phyloP scores from a whole-genome alignment of 2,888 invertebrate genomes.

The Latrodectus hesperus region DNA sequence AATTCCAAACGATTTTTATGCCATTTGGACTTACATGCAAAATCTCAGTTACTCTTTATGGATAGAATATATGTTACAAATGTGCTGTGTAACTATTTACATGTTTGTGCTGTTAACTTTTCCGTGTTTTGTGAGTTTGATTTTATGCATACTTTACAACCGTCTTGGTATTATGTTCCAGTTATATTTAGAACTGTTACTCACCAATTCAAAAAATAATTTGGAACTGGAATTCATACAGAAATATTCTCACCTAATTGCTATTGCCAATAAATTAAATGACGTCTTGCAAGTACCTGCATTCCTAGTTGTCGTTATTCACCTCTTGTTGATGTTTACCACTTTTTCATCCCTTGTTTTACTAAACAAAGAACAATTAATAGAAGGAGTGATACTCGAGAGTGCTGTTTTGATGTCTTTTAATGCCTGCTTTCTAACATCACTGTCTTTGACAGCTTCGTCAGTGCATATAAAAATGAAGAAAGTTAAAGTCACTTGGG shows the following conservation, averaged over 20 bases:
- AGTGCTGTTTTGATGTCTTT: slow-evolving; percentile 1
- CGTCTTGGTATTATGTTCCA: neutral
- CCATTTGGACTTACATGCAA: neutral
- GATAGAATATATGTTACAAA: neutral
- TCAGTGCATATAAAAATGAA: neutral
- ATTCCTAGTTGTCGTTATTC: neutral
- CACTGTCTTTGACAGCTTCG: slow-evolving; percentile 9
- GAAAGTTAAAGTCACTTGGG: neutral
- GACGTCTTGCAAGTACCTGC: neutral
- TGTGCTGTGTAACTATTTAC: neutral
- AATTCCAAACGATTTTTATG: neutral
- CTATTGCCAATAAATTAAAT: neutral
- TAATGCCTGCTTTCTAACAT: neutral
- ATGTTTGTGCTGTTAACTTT: neutral
- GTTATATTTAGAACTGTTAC: neutral
- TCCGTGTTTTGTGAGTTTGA: slow-evolving; percentile 1
- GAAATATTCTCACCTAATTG: slow-evolving; percentile 12
- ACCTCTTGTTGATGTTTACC: slow-evolving; percentile 26
- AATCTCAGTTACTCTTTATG: neutral
- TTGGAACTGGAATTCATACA: neutral
- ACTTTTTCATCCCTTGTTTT: neutral
- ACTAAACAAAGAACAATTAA: neutral
- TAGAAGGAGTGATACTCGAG: neutral
- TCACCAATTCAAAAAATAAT: neutral
- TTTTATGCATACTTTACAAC: slow-evolving; percentile 7